Evolutionary conservation across 2,797 vertebrate genomes (phyloP).

Genomic region (Silurus aristotelis): DNA sequence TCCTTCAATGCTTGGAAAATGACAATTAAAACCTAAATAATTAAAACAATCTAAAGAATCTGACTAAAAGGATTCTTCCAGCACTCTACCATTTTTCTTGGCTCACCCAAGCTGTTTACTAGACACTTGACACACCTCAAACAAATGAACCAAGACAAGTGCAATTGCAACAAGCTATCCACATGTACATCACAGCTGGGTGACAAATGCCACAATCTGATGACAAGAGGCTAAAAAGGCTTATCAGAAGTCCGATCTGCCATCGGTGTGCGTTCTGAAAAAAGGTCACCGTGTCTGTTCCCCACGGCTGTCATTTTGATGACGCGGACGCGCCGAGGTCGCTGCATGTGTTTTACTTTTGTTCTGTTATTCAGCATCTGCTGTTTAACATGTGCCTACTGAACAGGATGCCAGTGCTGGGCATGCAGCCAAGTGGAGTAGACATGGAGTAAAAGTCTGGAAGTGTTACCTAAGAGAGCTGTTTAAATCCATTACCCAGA

Average conservation of each 20-base stretch:
- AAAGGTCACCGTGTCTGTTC: constrained; percentile 50
- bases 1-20: neutral
- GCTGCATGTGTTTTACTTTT: constrained; percentile 51
- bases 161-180: constrained; percentile 26
- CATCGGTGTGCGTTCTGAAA: constrained; percentile 21
- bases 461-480: constrained; percentile 46
- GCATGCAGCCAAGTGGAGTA: constrained; percentile 27
- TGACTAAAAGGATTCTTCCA: neutral
- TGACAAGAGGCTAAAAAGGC: constrained; percentile 40
- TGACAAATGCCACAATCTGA: constrained; percentile 54
- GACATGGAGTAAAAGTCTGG: constrained; percentile 39
- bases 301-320: constrained; percentile 30
- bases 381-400: constrained; percentile 41
- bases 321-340: constrained; percentile 37
- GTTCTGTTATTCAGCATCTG: constrained; percentile 49
- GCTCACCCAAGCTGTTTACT: neutral
- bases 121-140: constrained; percentile 24
- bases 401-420: constrained; percentile 27
- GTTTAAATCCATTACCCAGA: constrained; percentile 52
- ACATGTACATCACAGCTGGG: constrained; percentile 15
- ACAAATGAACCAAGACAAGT: constrained; percentile 28
- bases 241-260: constrained; percentile 42
- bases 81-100: too few species aligned
- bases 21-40: neutral
- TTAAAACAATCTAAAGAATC: neutral